Evolutionary conservation across 2,113 vertebrate genomes (phyloP).

Genomic region (Peromyscus polionotus): DNA sequence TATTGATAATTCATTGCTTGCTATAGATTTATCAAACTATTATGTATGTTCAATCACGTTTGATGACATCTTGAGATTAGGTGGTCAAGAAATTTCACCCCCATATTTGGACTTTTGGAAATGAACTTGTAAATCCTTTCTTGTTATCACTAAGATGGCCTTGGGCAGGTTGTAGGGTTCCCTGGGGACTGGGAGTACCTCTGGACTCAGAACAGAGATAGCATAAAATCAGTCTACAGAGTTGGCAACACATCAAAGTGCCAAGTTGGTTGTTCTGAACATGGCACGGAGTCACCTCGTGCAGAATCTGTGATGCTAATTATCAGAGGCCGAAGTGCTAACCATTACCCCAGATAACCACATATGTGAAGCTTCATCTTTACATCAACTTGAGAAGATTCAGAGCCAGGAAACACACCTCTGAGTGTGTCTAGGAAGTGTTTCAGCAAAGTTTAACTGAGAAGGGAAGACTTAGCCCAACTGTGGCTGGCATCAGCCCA

Average conservation of each 20-base stretch:
- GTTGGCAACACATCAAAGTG: background rate
- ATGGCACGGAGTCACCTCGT: background rate
- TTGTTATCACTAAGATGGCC: background rate
- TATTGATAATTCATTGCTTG: conserved; percentile 69
- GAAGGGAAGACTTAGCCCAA: background rate
- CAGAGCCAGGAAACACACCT: background rate
- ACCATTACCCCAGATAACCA: background rate
- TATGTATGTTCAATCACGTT: conserved; percentile 48
- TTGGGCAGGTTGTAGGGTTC: conserved; percentile 19
- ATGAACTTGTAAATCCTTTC: conserved; percentile 4
- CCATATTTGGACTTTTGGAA: conserved; percentile 42
- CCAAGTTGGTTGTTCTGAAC: background rate
- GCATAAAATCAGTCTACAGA: background rate
- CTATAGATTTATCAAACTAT: conserved; percentile 68
- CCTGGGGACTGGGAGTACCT: background rate
- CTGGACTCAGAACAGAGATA: conserved; percentile 42
- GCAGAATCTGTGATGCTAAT: background rate
- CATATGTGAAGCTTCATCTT: background rate
- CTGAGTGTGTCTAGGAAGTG: background rate
- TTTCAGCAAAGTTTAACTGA: background rate
- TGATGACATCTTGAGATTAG: conserved; percentile 57
- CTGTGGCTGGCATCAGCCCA: background rate
- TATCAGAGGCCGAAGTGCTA: background rate
- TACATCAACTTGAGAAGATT: background rate
- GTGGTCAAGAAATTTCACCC: conserved; percentile 62